These are phyloP conservation scores for Nyctalus aviator DNA, from an alignment of 2,797 vertebrate species.

Conservation along the genomic window DNA sequence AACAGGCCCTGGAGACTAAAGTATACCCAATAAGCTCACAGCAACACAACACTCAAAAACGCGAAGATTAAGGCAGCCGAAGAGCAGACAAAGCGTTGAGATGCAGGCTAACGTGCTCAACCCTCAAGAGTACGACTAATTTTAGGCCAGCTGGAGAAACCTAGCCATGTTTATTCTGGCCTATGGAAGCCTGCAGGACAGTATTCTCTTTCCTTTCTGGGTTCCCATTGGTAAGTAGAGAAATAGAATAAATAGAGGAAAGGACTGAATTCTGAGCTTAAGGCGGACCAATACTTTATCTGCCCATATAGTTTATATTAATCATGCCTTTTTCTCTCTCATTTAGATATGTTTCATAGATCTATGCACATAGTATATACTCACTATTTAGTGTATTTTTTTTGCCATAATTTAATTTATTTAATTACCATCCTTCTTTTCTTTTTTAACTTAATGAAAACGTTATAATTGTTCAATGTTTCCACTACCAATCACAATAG, in stretches of 20 bases:
- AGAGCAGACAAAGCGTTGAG: background rate
- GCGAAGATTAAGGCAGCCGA: background rate
- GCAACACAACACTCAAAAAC: background rate
- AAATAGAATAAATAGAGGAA: background rate
- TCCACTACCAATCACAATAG: background rate
- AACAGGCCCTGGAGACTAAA: background rate
- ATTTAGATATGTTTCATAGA: constrained; percentile 1
- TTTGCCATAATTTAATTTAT: background rate
- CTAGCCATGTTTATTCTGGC: constrained; percentile 25
- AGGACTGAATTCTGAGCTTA: constrained; percentile 36
- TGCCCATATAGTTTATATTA: background rate
- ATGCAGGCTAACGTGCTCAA: background rate
- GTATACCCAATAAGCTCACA: background rate
- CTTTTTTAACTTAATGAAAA: constrained; percentile 31
- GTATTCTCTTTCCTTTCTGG: background rate
- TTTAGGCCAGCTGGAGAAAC: background rate
- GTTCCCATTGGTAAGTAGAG: background rate
- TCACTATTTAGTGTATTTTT: background rate
- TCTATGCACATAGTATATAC: background rate
- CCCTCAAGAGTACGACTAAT: background rate
- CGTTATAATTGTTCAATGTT: background rate
- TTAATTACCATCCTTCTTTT: background rate
- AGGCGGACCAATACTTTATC: background rate
- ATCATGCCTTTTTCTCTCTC: background rate
- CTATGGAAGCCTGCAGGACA: background rate